Base-by-base conservation (phyloP, 2,797 vertebrate species). In the Catamblyrhynchus diadema region DNA sequence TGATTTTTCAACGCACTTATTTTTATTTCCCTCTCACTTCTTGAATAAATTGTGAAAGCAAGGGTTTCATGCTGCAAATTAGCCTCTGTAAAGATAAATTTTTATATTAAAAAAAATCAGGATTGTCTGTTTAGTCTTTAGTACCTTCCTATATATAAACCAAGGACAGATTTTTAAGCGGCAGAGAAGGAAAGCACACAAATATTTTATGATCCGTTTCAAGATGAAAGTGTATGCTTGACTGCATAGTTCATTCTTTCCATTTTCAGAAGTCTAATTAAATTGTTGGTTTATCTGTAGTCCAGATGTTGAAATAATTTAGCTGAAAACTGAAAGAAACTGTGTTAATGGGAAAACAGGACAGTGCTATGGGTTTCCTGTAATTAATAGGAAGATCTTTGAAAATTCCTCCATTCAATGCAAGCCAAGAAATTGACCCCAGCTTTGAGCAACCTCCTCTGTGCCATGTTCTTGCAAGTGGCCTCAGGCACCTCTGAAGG, bases 341-440 rank as follows among this genome's bases (percentile, higher is more conserved):
- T 98, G 97, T 97, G 98, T 98, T 98, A 98, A 98, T 98, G 97
- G 98, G 97, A 98, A 98, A 98, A 98, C 96, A 97, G 98, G 98
- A 98, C 97, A 97, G 97, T 98, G 98, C 97, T 97, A 96, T 95
- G 97, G 95, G 94, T 98, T 98, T 98, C 98, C 98, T 98, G 98
- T 98, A 98, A 98, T 98, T 98, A 98, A 98, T 97, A 97, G 97
- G 97, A 96, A 98, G 97, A 96, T 97, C 97, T 97, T 97, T 97
- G 86, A 96, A 96, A 97, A 98, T 96, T 88, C 83, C 84, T 97
- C 80, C 88, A 94, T 95, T 97, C 97, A 97, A 97, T 98, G 96
- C 94, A 97, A 98, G 98, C 98, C 93, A 94, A 97, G 96, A 97
- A 97, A 97, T 96, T 96, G 97, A 98, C 96, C 97, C 98, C 98